phyloP scores from a whole-genome alignment of 30 jellyfish, hydroid and myxozoan species.

The Hydractinia symbiolongicarpus region DNA sequence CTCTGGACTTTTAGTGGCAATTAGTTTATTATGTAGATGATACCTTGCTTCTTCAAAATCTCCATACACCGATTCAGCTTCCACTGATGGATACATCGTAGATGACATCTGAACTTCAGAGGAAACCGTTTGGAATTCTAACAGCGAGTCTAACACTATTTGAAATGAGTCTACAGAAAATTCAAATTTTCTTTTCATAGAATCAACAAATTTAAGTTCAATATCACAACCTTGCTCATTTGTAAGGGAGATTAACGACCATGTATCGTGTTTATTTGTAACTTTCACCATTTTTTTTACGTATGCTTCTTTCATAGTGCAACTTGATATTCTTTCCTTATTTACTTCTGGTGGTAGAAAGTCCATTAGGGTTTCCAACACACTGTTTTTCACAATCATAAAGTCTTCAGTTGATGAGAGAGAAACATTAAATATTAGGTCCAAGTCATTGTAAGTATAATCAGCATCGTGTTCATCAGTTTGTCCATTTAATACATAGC shows the following conservation, averaged over 20 bases:
- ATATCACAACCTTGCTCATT: constrained; percentile 89
- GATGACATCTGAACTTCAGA: constrained; percentile 53
- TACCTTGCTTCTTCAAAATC: constrained; percentile 84
- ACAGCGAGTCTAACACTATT: constrained; percentile 69
- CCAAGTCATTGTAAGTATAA: constrained; percentile 76
- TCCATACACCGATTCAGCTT: constrained; percentile 91
- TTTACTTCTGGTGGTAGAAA: constrained; percentile 92
- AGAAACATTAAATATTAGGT: constrained; percentile 79
- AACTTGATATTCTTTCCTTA: constrained; percentile 82
- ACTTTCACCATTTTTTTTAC: constrained; percentile 96
- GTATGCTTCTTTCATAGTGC: constrained; percentile 90
- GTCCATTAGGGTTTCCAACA: constrained; percentile 77
- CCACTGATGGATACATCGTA: constrained; percentile 68
- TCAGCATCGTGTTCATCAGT: constrained; percentile 42
- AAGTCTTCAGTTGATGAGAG: constrained; percentile 57
- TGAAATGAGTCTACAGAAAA: constrained; percentile 97
- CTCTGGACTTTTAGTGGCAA: constrained; percentile 88
- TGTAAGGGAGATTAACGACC: constrained; percentile 93
- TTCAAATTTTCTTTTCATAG: constrained; percentile 92
- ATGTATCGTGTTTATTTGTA: constrained; percentile 68
- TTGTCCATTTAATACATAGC: constrained; percentile 67
- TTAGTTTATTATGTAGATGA: constrained; percentile 75
- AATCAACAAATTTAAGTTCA: constrained; percentile 92
- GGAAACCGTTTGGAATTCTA: constrained; percentile 46
- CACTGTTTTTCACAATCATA: constrained; percentile 79